Percentiles rank a stretch among this genome's conserved stretches.
Evolutionary conservation across 2,888 invertebrate genomes (phyloP).

Genomic region (Atrina japonica): DNA sequence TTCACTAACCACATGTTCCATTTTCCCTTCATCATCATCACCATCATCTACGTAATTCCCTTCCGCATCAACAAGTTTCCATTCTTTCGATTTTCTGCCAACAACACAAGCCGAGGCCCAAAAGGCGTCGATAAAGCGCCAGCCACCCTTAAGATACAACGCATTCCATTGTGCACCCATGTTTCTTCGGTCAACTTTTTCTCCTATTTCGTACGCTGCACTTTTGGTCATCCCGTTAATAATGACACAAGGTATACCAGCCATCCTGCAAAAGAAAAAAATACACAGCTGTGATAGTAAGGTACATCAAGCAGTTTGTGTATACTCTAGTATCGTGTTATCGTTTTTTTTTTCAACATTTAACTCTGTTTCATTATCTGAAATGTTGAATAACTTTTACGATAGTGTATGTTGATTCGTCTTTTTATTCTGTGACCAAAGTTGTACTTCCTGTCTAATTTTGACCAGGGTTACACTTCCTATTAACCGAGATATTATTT

Average conservation of each 20-base stretch:
- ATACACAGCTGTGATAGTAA: no score
- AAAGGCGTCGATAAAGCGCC: conserved; percentile 62
- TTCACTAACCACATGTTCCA: conserved; percentile 45
- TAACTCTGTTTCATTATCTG: no score
- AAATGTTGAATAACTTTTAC: no score
- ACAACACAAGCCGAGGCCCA: conserved; percentile 65
- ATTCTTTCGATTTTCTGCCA: conserved; percentile 68
- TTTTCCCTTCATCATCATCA: conserved; percentile 36
- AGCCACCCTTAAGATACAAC: conserved; percentile 54
- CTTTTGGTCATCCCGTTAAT: conserved; percentile 64
- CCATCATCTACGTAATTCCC: conserved; percentile 15
- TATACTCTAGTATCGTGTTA: no score
- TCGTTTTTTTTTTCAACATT: no score
- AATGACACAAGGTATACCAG: conserved; percentile 54
- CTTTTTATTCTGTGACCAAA: no score
- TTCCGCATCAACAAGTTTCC: conserved; percentile 69
- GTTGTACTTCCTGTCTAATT: no score
- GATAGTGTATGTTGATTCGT: no score
- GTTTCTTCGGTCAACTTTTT: conserved; percentile 40
- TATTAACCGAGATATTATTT: no score
- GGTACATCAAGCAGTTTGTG: no score
- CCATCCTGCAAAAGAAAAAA: conserved; percentile 46
- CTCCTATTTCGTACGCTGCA: conserved; percentile 60
- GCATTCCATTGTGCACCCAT: conserved; percentile 68
- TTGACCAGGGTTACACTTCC: no score